Conservation (phyloP, 2,797 vertebrate genomes). For the Pachyuromys duprasi region DNA sequence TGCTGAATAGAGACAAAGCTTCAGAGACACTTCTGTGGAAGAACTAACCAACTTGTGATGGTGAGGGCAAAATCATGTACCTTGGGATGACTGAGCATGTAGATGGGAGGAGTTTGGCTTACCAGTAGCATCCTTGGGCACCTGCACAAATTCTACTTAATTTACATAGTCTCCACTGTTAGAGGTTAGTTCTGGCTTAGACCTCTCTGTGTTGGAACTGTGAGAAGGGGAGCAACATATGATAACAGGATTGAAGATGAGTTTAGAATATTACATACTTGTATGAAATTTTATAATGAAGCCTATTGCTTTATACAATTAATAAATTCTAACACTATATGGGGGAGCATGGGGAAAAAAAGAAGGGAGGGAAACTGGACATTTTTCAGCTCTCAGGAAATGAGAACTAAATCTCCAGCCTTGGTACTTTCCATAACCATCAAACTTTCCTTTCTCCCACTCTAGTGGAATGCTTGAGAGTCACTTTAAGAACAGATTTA, state of each 20-base stretch:
- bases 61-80: neutral
- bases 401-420: neutral
- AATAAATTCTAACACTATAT: neutral
- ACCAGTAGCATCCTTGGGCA: neutral
- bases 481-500: neutral
- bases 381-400: neutral
- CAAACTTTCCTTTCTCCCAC: neutral
- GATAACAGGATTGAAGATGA: neutral
- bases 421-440: neutral
- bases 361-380: neutral
- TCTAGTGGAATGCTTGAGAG: neutral
- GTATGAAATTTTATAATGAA: neutral
- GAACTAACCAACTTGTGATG: neutral
- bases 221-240: neutral
- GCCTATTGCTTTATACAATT: neutral
- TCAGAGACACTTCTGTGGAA: neutral
- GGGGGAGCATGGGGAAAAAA: neutral
- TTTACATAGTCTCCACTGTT: neutral
- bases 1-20: neutral
- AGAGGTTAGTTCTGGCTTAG: neutral
- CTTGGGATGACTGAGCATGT: neutral
- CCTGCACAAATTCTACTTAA: neutral
- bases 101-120: neutral
- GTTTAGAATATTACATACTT: neutral
- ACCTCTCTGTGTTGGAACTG: neutral